Evolutionary conservation across 1,140 invertebrate genomes (phyloP), one percentile per base, ranked within the genome.

Genomic region (Drosophila pallidifrons): DNA sequence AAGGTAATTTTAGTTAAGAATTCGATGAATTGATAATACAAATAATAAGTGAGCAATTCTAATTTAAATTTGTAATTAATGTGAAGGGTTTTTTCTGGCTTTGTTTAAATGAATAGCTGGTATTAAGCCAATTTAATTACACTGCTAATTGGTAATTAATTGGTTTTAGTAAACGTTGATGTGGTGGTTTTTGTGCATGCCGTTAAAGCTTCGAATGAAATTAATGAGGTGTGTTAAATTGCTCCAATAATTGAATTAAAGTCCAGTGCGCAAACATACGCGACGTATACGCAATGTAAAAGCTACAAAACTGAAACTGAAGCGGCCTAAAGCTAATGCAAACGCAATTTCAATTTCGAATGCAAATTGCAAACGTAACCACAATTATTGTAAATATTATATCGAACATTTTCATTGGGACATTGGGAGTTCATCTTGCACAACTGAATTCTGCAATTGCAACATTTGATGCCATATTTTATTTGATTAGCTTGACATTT

Each of bases 101-200:
- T 38, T 60, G 49, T 43, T 52, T 54, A 6, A 55, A 55, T 6
- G 20, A 11, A 32, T 15, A 25, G 1, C 30, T 32, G 20, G 3
- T 11, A 32, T 61, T 49, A 35, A 45, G 5, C 11, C 57, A 47
- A 30, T 75, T 59, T 68, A 63, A 74, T 58, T 52, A 74, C 45
- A 46, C 15, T 51, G 51, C 51, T 68, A 74, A 77, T 68, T 77
- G 51, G 57, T 45, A 74, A 74, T 77, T 77, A 68, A 77, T 74
- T 74, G 15, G 32, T 68, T 75, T 60, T 49, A 46, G 51, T 38
- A 11, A 28, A 28, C 49, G 11, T 38, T 51, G 25, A 13, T 60
- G n/a, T 20, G 30, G 10, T 28, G 8, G 11, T 32, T 49, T 11
- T 10, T 52, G 25, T 16, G 65, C 1, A 20, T 46, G 47, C 15